phyloP scores from a whole-genome alignment of 2,113 vertebrate genomes.

The Chionodraco myersi region DNA sequence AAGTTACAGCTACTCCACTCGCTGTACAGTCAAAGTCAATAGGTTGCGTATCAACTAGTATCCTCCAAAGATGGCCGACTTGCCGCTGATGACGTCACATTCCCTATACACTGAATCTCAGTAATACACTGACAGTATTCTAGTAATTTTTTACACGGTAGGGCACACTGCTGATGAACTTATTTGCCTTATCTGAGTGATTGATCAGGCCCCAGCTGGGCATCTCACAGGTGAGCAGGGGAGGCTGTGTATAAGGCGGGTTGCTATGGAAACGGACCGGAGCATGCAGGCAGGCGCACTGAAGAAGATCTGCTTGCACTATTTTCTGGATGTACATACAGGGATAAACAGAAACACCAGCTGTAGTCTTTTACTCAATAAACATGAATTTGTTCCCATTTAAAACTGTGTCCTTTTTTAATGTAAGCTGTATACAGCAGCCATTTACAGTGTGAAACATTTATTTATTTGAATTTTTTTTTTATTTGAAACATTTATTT shows the following conservation, averaged over 20 bases:
- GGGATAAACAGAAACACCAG: slow-evolving; percentile 77
- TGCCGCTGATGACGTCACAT: too few relatives aligned
- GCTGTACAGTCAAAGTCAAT: too few relatives aligned
- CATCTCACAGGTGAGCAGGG: slow-evolving; percentile 70
- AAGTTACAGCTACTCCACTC: too few relatives aligned
- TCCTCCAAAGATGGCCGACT: too few relatives aligned
- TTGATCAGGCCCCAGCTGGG: slow-evolving; percentile 61
- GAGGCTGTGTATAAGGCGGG: slow-evolving; percentile 60
- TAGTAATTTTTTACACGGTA: slow-evolving; percentile 61
- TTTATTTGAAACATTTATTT: too few relatives aligned
- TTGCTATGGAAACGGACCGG: slow-evolving; percentile 69
- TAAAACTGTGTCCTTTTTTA: slow-evolving; percentile 25
- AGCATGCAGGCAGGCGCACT: slow-evolving; percentile 49
- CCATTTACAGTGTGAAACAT: too few relatives aligned
- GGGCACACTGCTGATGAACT: slow-evolving; percentile 75
- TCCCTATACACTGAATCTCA: slow-evolving; percentile 66
- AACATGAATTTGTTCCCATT: slow-evolving; percentile 82
- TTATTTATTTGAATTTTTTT: too few relatives aligned
- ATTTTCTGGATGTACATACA: slow-evolving; percentile 69
- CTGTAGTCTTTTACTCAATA: slow-evolving; percentile 83
- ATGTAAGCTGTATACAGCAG: neutral
- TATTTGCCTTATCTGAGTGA: slow-evolving; percentile 80
- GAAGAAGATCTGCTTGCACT: slow-evolving; percentile 57
- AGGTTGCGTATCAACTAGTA: too few relatives aligned
- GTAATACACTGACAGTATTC: slow-evolving; percentile 67